Base-by-base conservation (phyloP, 2,797 vertebrate species). In the Synaphobranchus kaupii region DNA sequence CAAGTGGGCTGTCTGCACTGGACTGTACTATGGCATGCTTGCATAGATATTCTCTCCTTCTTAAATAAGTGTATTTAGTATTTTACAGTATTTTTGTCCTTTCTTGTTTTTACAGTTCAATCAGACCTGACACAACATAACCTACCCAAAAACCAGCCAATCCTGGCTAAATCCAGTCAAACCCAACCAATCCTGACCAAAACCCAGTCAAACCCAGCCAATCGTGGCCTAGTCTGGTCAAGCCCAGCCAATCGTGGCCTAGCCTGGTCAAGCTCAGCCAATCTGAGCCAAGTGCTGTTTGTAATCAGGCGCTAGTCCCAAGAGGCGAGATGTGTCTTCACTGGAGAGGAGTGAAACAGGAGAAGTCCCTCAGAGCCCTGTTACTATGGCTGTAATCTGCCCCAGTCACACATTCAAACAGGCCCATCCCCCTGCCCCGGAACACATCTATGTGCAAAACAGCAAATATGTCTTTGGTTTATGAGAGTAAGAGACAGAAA, bases 371-470 rank as follows among this genome's bases (percentile, higher is more conserved):
- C 66, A 68, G 66, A 68, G 66, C 25, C 9, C 66, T 7, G n/a
- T 31, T 63, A 20, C 52, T 60, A 7, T 12, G 25, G 80, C 80
- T 50, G 20, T 6, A 48, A 5, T 68, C 66, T 68, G 66, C 5
- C 83, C 80, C 56, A 83, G 39, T 39, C 31, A 48, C 50, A 44
- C 44, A 66, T 12, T 56, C 81, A 84, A 28, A 73, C 13, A 73
- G 58, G 48, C 81, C 84, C 60, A 22, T 44, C 82, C 73, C 47
- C 83, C 47, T 52, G 39, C 78, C 76, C 31, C 68, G 63, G 52
- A 85, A 34, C 31, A 50, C 31, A 20, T 13, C 71, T 87, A 85
- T 90, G 90, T 91, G 88, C 89, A 91, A 89, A 91, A 71, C n/a
- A 89, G 17, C 25, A 66, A 85, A 48, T 80, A 68, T 78, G 50